phyloP scores from a whole-genome alignment of 2,888 invertebrate species.

The Clusia tigrina region DNA sequence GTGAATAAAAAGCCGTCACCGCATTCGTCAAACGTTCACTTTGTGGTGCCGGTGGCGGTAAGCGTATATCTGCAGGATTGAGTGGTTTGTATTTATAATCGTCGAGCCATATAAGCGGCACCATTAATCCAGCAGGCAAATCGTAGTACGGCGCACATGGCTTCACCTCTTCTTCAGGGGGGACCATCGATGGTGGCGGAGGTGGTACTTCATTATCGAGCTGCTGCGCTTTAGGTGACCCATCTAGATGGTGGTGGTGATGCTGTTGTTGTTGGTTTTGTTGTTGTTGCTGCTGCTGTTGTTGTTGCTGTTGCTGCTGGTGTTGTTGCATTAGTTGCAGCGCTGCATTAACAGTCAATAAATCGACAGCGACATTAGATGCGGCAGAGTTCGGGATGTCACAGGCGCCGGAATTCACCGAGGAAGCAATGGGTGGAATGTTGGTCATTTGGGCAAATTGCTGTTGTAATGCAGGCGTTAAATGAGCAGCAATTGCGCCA shows the following conservation, averaged over 20 bases:
- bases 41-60: constrained; percentile 95
- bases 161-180: constrained; percentile 75
- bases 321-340: constrained; percentile 48
- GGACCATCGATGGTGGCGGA: constrained; percentile 44
- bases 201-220: constrained; percentile 29
- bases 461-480: constrained; percentile 33
- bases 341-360: constrained; percentile 50
- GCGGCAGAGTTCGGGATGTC: constrained; percentile 19
- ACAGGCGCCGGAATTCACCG: background rate
- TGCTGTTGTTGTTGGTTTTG: constrained; percentile 26
- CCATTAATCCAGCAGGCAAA: constrained; percentile 96
- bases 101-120: constrained; percentile 93
- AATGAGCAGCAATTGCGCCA: constrained; percentile 28
- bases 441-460: constrained; percentile 39
- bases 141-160: constrained; percentile 96
- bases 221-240: constrained; percentile 28
- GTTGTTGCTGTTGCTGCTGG: constrained; percentile 38
- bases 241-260: constrained; percentile 24
- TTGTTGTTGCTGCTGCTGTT: constrained; percentile 33
- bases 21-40: constrained; percentile 91
- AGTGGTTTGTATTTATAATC: constrained; percentile 89
- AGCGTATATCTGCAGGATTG: constrained; percentile 86
- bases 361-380: constrained; percentile 37
- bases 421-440: constrained; percentile 32
- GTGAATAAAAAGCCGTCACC: constrained; percentile 94